Evolutionary conservation across 2,888 invertebrate genomes (phyloP), one percentile per base, ranked within the genome.

Genomic region (Macrophya annulata): DNA sequence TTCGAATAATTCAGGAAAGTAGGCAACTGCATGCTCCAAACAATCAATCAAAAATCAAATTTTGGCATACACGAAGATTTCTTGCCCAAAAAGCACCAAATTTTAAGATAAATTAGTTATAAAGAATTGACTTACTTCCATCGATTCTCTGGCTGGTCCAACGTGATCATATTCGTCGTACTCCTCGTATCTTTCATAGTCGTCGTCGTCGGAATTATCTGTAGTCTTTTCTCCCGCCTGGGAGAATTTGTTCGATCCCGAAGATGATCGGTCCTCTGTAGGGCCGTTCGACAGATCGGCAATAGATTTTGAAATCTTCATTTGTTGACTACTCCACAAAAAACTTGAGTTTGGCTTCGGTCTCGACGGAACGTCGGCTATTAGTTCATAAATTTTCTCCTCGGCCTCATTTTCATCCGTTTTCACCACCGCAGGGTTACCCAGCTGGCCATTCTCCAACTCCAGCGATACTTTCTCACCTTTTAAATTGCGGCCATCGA

Each of bases 271-370:
- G 48, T 84, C 85, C 62, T 40, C 62, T 82, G 4, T 4, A 74
- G 71, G 17, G 51, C 81, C 77, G 65, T 85, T 87, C 85, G 86
- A 83, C 76, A 84, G n/a, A 68, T 83, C 68, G 31, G 37, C 71
- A 3, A 68, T 48, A 31, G 68, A 68, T 83, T 83, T 83, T 9
- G 83, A 83, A 40, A 68, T 48, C 45, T 68, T 68, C 48, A 65
- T 65, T 51, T 48, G 68, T 48, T 71, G 86, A 59, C 51, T 85
- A 84, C 89, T 88, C 92, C 91, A 92, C 45, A 92, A 88, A 86
- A 92, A 91, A 87, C 92, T 92, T 48, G 86, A 83, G 71, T 92
- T 92, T 25, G 88, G 87, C 21, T 48, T 79, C 45, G 40, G 51
- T 71, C 37, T 40, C 45, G 79, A 83, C 79, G 87, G 88, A 87